Base-by-base conservation (phyloP, 2,888 invertebrate genomes). In the Electrophaes corylata region DNA sequence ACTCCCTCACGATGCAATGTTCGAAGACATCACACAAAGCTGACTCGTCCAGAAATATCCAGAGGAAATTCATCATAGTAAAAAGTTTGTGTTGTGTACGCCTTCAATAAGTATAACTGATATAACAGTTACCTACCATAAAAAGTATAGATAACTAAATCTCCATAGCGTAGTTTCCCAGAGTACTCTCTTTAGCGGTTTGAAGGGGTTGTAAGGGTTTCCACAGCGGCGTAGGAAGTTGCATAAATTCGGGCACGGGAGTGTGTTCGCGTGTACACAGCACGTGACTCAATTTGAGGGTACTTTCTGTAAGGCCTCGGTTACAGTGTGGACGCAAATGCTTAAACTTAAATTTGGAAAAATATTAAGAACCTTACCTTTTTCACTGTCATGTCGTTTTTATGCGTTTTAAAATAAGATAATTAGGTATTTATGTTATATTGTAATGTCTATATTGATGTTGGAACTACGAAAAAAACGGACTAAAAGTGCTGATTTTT, bases 21-120 rank as follows among this genome's bases (percentile, higher is more conserved):
- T 95, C 95, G 45, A 95, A 77, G 31, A 94, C 93, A 16, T 91
- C 89, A 63, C 93, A 93, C 8, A 95, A 81, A 41, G 95, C 94
- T 16, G 93, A 88, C 52, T 93, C 93, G 74, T 95, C 95, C 39
- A 95, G 80, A 60, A 95, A 93, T 0, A 94, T 92, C 95, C 95
- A 95, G 43, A 95, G 80, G 20, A 94, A 73, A 73, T 95, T 94
- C 49, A 95, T 75, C 47, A 91, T 62, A 0, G 72, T 78, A 44
- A 87, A 87, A 0, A 91, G 66, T 0, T 81, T 76, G 0, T 78
- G 76, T 10, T 88, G 85, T 0, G 88, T n/a, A n/a, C n/a, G n/a
- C n/a, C n/a, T n/a, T n/a, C n/a, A n/a, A n/a, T n/a, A n/a, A n/a
- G n/a, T n/a, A n/a, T n/a, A n/a, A n/a, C n/a, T n/a, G 6, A 43